Evolutionary conservation across 2,888 invertebrate genomes (phyloP).

Genomic region (Monochamus alternatus): DNA sequence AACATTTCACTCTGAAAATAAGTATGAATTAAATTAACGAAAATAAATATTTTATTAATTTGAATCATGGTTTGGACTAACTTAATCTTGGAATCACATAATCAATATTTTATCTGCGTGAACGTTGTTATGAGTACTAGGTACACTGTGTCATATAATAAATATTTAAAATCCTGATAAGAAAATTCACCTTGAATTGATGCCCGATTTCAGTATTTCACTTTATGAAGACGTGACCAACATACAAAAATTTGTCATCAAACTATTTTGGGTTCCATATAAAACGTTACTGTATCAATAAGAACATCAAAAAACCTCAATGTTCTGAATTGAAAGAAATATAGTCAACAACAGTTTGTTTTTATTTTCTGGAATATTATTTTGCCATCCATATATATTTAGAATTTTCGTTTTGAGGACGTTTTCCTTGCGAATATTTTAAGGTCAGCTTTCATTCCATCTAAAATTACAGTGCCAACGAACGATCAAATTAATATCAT

Average conservation of each 20-base stretch:
- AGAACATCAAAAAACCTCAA: neutral
- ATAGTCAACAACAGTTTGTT: neutral
- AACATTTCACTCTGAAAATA: too few relatives aligned
- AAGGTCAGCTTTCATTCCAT: neutral
- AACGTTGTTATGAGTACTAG: too few relatives aligned
- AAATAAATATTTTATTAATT: too few relatives aligned
- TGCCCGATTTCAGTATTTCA: neutral
- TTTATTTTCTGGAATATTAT: neutral
- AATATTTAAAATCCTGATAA: slow-evolving; percentile 5
- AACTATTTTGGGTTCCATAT: neutral
- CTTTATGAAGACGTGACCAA: slow-evolving; percentile 1
- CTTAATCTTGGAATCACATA: too few relatives aligned
- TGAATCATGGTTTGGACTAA: too few relatives aligned
- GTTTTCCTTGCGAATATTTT: neutral
- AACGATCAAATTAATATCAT: neutral
- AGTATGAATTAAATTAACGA: too few relatives aligned
- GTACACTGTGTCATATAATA: neutral
- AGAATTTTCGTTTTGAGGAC: neutral
- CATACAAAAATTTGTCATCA: neutral
- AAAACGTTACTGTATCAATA: neutral
- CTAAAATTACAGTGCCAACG: neutral
- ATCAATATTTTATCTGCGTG: too few relatives aligned
- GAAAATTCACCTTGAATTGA: neutral
- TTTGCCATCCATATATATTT: neutral
- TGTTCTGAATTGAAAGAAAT: neutral